Percentiles rank a stretch among this genome's conserved stretches.
These are phyloP conservation scores for Chirona hameri DNA, from an alignment of 2,888 invertebrate genomes.

Conservation along the genomic window DNA sequence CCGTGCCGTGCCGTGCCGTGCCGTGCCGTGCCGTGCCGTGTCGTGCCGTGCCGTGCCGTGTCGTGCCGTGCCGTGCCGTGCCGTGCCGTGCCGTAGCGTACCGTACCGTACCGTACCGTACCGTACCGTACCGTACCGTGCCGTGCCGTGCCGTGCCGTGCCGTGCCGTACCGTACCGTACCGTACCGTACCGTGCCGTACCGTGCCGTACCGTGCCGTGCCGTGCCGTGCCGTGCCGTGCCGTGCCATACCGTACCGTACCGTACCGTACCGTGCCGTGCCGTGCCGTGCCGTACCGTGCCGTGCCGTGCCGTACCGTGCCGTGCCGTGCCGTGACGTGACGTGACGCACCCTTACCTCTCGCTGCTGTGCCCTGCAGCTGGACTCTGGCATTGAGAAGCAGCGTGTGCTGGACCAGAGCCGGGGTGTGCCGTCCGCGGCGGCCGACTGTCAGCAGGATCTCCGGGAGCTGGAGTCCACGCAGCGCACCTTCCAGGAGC, in stretches of 20 bases:
- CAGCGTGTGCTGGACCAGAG: background rate
- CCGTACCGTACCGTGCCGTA: background rate
- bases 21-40: too few species aligned
- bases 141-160: too few species aligned
- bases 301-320: background rate
- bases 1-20: too few species aligned
- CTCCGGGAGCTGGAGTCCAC: conserved; percentile 62
- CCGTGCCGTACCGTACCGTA: conserved; percentile 1
- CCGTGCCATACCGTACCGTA: background rate
- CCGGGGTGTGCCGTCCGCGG: background rate
- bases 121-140: too few species aligned
- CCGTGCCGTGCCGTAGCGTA: too few species aligned
- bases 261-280: background rate
- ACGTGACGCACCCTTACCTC: background rate
- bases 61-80: too few species aligned
- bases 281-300: too few species aligned
- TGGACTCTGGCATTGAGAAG: background rate
- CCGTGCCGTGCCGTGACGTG: background rate
- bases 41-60: too few species aligned
- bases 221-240: conserved; percentile 10
- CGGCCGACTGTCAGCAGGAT: conserved; percentile 31
- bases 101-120: too few species aligned
- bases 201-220: conserved; percentile 4
- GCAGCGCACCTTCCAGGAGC: conserved; percentile 61
- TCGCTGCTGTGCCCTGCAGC: background rate